Base-by-base conservation (phyloP, 2,113 vertebrate genomes). In the Pachycephala philippinensis region DNA sequence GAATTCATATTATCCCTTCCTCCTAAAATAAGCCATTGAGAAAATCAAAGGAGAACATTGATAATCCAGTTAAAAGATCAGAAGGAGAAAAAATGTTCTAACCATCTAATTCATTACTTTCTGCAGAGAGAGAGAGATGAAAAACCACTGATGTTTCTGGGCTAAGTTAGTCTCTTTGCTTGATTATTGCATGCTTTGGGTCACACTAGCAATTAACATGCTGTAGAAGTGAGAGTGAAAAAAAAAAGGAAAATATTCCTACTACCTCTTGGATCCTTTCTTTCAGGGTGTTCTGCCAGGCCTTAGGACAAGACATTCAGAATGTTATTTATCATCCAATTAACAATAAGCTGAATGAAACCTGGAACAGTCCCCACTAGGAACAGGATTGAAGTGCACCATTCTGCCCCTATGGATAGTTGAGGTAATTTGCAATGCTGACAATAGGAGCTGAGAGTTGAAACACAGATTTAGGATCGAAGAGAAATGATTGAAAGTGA, bases 1-100 rank as follows among this genome's bases (percentile, higher is more conserved):
- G 61, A 89, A 94, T 85, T 87, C 42, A 8, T 72, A 84, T 81
- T 89, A 82, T 79, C n/a, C 13, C 6, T 87, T 79, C 57, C 35
- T 95, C 40, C 80, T 96, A 89, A 95, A 95, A 54, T 57, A 75
- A 95, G 10, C 23, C 27, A 54, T 93, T 94, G 81, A 89, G 57
- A 53, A 94, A 96, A 96, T 96, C 93, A 96, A 87, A 95, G 91
- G 15, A 77, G 23, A 19, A 85, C 93, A 90, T 45, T 74, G 89
- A 89, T 91, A 94, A 94, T 95, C 81, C 78, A 83, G 74, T 94
- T 96, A 91, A 95, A 89, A 96, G 91, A 94, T 91, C 75, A 95
- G 81, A 89, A 79, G 52, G 50, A 89, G 57, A 57, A 95, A 90
- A 93, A 83, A 39, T 69, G 54, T 57, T 92, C 49, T 91, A 91